Evolutionary conservation across 35 echinoderm and acorn worm genomes (phyloP).

Genomic region (Diadema setosum): DNA sequence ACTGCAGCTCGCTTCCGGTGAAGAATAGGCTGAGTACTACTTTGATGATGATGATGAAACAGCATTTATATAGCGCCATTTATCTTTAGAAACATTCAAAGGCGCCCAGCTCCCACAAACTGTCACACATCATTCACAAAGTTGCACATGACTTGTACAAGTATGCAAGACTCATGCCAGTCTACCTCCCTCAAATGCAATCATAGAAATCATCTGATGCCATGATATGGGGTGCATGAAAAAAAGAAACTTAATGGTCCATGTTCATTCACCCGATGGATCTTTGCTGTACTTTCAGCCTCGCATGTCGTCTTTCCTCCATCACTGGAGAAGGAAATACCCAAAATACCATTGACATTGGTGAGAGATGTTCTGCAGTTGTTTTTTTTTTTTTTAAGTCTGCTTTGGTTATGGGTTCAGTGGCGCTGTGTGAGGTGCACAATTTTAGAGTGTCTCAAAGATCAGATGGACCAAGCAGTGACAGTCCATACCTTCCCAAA

Average conservation of each 20-base stretch:
- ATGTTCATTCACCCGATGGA: not conserved
- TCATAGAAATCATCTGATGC: not conserved
- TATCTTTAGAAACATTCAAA: no score
- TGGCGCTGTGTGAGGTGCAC: slow-evolving; percentile 33
- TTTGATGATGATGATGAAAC: no score
- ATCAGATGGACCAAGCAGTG: no score
- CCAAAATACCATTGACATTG: not conserved
- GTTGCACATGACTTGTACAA: slow-evolving; percentile 48
- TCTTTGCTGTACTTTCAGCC: not conserved
- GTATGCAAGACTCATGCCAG: slow-evolving; percentile 43
- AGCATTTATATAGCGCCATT: no score
- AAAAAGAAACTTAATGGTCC: slow-evolving; percentile 17
- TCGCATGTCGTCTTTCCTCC: not conserved
- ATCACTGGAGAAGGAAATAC: not conserved
- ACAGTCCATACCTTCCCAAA: not conserved
- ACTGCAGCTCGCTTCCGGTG: not conserved
- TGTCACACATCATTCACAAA: no score
- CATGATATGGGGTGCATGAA: slow-evolving; percentile 31
- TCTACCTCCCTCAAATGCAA: slow-evolving; percentile 49
- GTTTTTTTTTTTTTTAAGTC: not conserved
- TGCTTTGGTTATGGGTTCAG: not conserved
- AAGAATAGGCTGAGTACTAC: slow-evolving; percentile 6
- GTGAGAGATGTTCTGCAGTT: not conserved
- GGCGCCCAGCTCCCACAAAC: no score
- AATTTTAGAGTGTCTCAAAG: slow-evolving; percentile 1